A percentile compares a stretch with the other conserved stretches of the same genome.
Evolutionary conservation across 2,888 invertebrate species (phyloP).

Genomic region (Euspilapteryx auroguttella): DNA sequence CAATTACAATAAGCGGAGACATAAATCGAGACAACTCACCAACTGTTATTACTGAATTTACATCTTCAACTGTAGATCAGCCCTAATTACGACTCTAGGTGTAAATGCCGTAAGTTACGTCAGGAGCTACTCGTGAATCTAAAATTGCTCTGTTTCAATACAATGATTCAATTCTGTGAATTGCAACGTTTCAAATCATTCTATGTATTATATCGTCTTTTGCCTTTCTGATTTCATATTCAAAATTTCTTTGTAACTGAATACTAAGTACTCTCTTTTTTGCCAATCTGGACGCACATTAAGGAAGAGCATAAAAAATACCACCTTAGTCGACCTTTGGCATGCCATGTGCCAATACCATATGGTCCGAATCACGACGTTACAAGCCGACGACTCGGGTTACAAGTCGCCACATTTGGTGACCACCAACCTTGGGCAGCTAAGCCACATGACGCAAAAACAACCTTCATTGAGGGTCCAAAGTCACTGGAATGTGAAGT

Average conservation of each 20-base stretch:
- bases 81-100: no score
- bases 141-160: no score
- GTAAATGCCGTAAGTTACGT: no score
- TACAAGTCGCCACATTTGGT: conserved; percentile 30
- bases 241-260: no score
- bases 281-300: no score
- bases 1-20: conserved; percentile 15
- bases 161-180: no score
- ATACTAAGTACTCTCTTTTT: no score
- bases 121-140: no score
- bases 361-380: background rate
- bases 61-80: no score
- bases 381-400: background rate
- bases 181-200: no score
- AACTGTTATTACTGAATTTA: background rate
- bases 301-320: conserved; percentile 34
- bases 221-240: no score
- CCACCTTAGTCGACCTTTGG: conserved; percentile 45
- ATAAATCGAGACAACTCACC: background rate
- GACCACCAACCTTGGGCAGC: conserved; percentile 26
- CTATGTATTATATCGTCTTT: no score
- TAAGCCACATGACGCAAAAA: conserved; percentile 41
- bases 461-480: conserved; percentile 25
- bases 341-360: conserved; percentile 25
- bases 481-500: conserved; percentile 21